Evolutionary conservation across 2,797 vertebrate genomes (phyloP).

Genomic region (Diplodus sargus): DNA sequence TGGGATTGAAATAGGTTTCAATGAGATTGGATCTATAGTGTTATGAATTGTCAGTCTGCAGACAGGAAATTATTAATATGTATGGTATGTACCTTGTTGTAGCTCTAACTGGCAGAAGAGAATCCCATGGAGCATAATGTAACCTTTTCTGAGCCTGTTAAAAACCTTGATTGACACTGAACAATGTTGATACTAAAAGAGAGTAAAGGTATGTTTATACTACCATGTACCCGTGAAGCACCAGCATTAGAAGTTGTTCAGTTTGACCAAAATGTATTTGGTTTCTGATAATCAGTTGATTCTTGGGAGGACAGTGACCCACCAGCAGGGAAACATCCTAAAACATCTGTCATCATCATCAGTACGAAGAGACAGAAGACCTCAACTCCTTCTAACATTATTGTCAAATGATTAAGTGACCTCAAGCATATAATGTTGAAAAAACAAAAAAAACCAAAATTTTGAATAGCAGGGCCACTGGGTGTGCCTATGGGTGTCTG

Average conservation of each 20-base stretch:
- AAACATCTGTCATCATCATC: background rate
- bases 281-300: background rate
- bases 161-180: background rate
- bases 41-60: conserved; percentile 19
- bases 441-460: too few relatives aligned
- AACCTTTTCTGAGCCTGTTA: background rate
- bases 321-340: background rate
- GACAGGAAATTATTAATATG: conserved; percentile 9
- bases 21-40: conserved; percentile 35
- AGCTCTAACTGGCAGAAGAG: background rate
- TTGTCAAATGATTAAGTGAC: background rate
- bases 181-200: background rate
- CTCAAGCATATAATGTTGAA: background rate
- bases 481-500: too few relatives aligned
- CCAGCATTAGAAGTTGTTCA: background rate
- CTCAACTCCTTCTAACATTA: background rate
- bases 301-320: background rate
- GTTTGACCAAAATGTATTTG: background rate
- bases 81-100: background rate
- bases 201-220: too few relatives aligned
- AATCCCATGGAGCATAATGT: background rate
- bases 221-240: background rate
- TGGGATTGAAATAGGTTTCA: conserved; percentile 41
- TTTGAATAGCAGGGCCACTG: too few relatives aligned
- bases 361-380: background rate